These are phyloP conservation scores for Micromesistius poutassou DNA, from an alignment of 2,797 vertebrate genomes.

Conservation along the genomic window DNA sequence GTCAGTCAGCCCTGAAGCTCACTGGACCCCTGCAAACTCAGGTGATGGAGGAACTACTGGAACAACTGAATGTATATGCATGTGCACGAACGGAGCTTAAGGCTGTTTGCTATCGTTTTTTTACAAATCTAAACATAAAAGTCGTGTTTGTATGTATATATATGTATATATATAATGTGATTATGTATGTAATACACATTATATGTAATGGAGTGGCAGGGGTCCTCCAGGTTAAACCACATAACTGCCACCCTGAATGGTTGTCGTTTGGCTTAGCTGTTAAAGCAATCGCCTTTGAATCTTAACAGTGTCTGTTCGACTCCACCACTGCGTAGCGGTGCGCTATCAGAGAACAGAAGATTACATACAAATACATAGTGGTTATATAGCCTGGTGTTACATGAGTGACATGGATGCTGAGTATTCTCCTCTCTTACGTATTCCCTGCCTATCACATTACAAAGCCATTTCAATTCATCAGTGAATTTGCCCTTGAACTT, in stretches of 20 bases:
- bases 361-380: neutral
- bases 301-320: neutral
- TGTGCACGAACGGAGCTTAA: neutral
- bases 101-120: neutral
- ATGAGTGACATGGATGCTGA: neutral
- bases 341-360: neutral
- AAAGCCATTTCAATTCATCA: neutral
- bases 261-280: neutral
- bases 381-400: neutral
- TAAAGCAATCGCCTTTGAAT: neutral
- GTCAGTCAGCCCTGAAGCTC: neutral
- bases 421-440: neutral
- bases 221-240: neutral
- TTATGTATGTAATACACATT: neutral
- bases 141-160: neutral
- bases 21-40: neutral
- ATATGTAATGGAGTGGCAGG: neutral
- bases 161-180: neutral
- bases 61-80: neutral
- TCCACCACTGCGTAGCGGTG: neutral
- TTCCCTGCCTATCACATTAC: neutral
- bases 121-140: neutral
- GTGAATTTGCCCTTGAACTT: neutral
- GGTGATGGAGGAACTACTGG: neutral
- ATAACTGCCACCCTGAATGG: neutral